Base-by-base conservation (phyloP, 2,797 vertebrate species). In the Galaxias olidus region DNA sequence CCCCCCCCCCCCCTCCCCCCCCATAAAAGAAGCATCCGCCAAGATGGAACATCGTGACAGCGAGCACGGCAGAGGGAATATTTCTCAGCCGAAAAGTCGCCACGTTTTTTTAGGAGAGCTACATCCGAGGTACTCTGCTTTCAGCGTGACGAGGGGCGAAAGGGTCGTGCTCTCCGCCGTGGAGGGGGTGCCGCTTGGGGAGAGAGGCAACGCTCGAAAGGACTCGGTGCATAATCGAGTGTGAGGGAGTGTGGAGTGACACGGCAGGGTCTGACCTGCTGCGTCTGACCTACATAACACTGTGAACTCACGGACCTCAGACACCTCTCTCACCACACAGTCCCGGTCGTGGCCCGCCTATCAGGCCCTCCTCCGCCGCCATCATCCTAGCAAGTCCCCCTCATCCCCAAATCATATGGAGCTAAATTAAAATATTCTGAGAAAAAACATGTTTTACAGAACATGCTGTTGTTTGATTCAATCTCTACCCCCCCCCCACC, bases 11-110 rank as follows among this genome's bases (percentile, higher is more conserved):
- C 72, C 76, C 73, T 68, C 67, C 78, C 82, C 82, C 72, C 76
- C 75, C 82, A 69, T 63, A 83, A 66, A 82, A 79, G 76, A 81
- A 85, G 71, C 10, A 83, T 82, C 82, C 72, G 79, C 75, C 82
- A 78, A 82, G 65, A 14, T 59, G 78, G 79, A 48, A 30, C 46
- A 11, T 47, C 14, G 45, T 60, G 61, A 54, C 51, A 64, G 8
- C 15, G 67, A 73, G 68, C 30, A 6, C 30, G 30, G 30, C 68
- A 59, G 66, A 72, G 73, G 60, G 63, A 58, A 74, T 66, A 69
- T 74, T 56, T 73, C 63, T 63, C 65, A 53, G 30, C 30, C 2
- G 30, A 30, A 30, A n/a, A n/a, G n/a, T n/a, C 30, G 30, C 30
- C 62, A 49, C 64, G 71, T 58, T 61, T 62, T 74, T 63, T 6